These are phyloP conservation scores for human DNA, from an alignment of 2,113 vertebrate genomes.

Conservation along the genomic window DNA sequence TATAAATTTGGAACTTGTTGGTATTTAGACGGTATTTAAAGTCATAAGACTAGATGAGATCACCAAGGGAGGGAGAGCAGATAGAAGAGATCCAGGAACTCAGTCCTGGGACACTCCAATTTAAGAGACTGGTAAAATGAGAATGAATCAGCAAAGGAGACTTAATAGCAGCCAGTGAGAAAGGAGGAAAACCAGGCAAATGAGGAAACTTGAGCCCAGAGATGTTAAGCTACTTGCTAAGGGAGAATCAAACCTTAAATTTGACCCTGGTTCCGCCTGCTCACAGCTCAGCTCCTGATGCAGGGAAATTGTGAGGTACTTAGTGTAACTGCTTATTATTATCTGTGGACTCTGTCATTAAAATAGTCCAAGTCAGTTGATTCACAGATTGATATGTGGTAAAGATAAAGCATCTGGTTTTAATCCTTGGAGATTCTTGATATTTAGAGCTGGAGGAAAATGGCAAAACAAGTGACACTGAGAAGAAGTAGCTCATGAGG, in stretches of 20 bases:
- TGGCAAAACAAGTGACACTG: background rate
- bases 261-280: background rate
- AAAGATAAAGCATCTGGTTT: background rate
- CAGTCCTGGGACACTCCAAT: background rate
- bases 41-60: constrained; percentile 55
- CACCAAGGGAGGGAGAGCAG: background rate
- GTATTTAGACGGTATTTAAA: constrained; percentile 41
- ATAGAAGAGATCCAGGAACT: background rate
- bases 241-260: background rate
- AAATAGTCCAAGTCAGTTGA: background rate
- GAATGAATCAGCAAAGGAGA: constrained; percentile 42
- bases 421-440: background rate
- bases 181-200: background rate
- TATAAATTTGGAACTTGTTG: background rate
- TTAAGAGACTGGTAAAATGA: constrained; percentile 2
- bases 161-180: background rate
- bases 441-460: background rate
- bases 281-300: background rate
- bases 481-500: background rate
- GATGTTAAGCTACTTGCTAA: background rate
- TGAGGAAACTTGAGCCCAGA: background rate
- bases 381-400: background rate
- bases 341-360: background rate
- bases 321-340: background rate
- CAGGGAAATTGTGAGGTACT: background rate